phyloP scores from a whole-genome alignment of 2,113 vertebrate species.

The Arothron firmamentum region DNA sequence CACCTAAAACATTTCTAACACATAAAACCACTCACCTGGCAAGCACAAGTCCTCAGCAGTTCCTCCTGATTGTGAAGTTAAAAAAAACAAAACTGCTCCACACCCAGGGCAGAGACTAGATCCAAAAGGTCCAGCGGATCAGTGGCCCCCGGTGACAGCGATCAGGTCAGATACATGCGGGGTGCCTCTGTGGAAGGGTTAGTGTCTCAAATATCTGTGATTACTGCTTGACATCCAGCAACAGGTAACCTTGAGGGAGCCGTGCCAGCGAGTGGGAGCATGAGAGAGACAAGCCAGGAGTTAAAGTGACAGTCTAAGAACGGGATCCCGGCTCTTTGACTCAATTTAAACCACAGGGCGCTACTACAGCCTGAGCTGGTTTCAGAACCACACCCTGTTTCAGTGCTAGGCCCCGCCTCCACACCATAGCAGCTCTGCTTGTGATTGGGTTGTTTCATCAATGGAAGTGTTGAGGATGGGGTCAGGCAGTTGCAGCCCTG shows the following conservation, averaged over 20 bases:
- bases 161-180: conserved; percentile 25
- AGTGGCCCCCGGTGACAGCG: conserved; percentile 10
- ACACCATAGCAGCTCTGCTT: conserved; percentile 23
- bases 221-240: conserved; percentile 7
- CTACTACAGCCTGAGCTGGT: conserved; percentile 55
- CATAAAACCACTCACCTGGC: conserved; percentile 53
- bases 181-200: conserved; percentile 1
- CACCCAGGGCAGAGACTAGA: conserved; percentile 22
- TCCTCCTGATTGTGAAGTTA: conserved; percentile 17
- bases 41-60: conserved; percentile 28
- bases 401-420: conserved; percentile 60
- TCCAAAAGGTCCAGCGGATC: conserved; percentile 26
- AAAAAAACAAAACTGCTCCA: conserved; percentile 14
- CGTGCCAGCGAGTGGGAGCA: conserved; percentile 1
- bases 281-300: background rate
- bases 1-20: background rate
- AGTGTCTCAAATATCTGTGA: conserved; percentile 8
- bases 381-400: conserved; percentile 74
- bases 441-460: conserved; percentile 59
- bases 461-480: conserved; percentile 35
- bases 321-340: conserved; percentile 13
- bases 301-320: conserved; percentile 18
- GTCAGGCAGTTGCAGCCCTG: conserved; percentile 28
- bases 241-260: background rate
- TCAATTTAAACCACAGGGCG: conserved; percentile 64